Base-by-base conservation (phyloP, 2,113 vertebrate species). In the Atherinomorus stipes region DNA sequence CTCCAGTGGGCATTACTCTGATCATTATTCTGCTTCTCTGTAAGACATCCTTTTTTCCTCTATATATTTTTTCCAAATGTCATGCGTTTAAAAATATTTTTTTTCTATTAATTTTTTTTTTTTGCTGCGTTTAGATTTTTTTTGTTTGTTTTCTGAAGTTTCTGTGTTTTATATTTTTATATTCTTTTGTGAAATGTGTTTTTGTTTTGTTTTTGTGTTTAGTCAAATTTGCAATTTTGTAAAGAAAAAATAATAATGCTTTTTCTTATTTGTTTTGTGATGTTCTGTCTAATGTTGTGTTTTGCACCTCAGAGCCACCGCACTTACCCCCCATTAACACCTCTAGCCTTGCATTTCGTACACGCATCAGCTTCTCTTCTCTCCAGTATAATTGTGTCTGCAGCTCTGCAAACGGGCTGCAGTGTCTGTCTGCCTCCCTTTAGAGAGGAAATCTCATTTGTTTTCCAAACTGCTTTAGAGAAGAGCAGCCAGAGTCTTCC, bases 401-500 rank as follows among this genome's bases (percentile, higher is more conserved):
- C 21, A 44, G 45, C 37, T 56, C 42, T 76, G 68, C 62, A 78
- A 73, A 80, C 40, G 60, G 38, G 31, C 54, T 58, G 10, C 12
- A 11, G 45, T 52, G 40, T 67, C 37, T 64, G 42, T 71, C 64
- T 42, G 28, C 7, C n/a, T 44, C 25, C 68, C 56, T 76, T 69
- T 77, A 28, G 38, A 74, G 67, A 71, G 54, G 51, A 87, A 87
- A 87, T 90, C 72, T 62, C 74, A 88, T 85, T 88, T 84, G 79
- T 90, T 88, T 89, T 57, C 31, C 13, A 12, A 85, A 81, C 72
- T 64, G 67, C 78, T 81, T 71, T 73, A 65, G 47, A 77, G 60
- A 75, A 38, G 65, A 88, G 76, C 66, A 74, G 83, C 76, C 83
- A 81, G 80, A 80, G 52, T 85, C 65, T 72, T 84, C 67, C 74